Percentiles rank a stretch among this genome's conserved stretches.
These are phyloP conservation scores for Pocillopora verrucosa DNA, from an alignment of 64 coral and sea anemone genomes.

Conservation along the genomic window DNA sequence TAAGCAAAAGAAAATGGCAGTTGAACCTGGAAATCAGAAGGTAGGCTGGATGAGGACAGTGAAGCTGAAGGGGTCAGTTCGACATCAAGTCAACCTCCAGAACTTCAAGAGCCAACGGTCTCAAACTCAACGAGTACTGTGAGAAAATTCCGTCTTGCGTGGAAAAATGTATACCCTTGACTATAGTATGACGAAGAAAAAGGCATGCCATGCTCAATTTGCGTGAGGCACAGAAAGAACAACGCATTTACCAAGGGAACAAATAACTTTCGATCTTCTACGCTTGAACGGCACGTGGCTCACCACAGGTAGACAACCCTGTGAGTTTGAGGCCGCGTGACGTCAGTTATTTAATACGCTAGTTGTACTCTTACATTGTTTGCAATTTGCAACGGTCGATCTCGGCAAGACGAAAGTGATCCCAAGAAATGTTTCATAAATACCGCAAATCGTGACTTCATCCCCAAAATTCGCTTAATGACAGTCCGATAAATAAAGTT, in stretches of 20 bases:
- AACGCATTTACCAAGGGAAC: conserved; percentile 52
- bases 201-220: conserved; percentile 58
- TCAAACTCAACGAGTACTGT: conserved; percentile 25
- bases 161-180: conserved; percentile 50
- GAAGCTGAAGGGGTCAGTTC: conserved; percentile 4
- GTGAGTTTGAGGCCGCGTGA: too few species aligned
- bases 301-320: too few species aligned
- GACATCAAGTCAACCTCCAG: conserved; percentile 19
- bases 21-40: neutral
- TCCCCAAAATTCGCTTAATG: too few species aligned
- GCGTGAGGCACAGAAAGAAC: conserved; percentile 57
- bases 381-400: too few species aligned
- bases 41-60: conserved; percentile 7
- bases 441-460: too few species aligned
- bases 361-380: too few species aligned
- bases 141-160: conserved; percentile 37
- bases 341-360: too few species aligned
- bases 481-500: too few species aligned
- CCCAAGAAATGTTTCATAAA: too few species aligned
- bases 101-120: conserved; percentile 50
- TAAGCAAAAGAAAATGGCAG: neutral
- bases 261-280: conserved; percentile 53
- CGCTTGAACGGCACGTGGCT: conserved; percentile 43
- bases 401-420: too few species aligned
- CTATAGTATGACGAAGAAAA: conserved; percentile 51